Evolutionary conservation across 2,113 vertebrate species (phyloP).

Genomic region (Aythya baeri): DNA sequence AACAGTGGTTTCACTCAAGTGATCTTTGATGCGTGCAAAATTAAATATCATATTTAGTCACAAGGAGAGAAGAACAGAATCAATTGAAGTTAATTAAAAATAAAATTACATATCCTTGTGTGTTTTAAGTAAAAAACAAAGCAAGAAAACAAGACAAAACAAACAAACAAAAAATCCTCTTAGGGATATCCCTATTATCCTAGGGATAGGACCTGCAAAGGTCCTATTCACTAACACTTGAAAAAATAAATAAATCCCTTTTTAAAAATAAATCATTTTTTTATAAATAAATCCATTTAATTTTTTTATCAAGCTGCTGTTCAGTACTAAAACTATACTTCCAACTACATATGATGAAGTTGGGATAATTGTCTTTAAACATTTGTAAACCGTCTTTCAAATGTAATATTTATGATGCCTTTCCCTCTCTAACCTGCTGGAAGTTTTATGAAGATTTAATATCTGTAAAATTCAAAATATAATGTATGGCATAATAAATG

Average conservation of each 20-base stretch:
- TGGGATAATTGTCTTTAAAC: not conserved
- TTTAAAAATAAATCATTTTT: no score
- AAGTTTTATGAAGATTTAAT: not conserved
- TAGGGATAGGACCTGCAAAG: not conserved
- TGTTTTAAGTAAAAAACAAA: not conserved
- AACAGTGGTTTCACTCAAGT: not conserved
- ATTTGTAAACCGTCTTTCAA: not conserved
- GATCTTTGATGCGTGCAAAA: not conserved
- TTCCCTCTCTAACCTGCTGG: not conserved
- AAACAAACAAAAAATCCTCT: not conserved
- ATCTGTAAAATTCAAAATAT: not conserved
- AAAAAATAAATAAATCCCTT: not conserved
- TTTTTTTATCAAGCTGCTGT: not conserved
- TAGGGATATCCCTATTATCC: no score
- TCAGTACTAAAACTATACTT: not conserved
- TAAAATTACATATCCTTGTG: not conserved
- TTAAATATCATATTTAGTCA: not conserved
- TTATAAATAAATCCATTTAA: not conserved
- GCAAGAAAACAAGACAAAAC: not conserved
- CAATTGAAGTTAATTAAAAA: not conserved
- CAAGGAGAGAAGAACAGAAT: not conserved
- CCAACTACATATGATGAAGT: not conserved
- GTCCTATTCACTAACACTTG: not conserved
- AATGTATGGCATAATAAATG: not conserved
- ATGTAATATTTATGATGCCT: not conserved